A percentile compares a stretch with the other conserved stretches of the same genome.
Conservation (phyloP, 1,140 invertebrate genomes). For the Druon quercuslanigerum region DNA sequence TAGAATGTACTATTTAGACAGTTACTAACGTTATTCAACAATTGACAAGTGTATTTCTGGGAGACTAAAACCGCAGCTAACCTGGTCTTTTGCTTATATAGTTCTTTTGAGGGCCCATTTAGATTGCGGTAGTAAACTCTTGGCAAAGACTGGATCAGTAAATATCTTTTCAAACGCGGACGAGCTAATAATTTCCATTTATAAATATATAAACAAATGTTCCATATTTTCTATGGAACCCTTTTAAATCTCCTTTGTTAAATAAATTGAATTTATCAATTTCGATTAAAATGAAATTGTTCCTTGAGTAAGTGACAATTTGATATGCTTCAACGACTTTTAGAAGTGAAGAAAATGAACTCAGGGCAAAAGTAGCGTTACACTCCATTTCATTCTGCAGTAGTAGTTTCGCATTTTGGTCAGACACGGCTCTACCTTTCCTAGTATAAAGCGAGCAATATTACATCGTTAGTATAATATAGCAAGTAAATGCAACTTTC, state of each 20-base stretch:
- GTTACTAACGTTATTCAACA: too few species aligned
- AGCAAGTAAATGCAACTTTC: constrained; percentile 7
- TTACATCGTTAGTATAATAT: constrained; percentile 28
- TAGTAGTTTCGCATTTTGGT: constrained; percentile 2
- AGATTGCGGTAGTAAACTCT: too few species aligned
- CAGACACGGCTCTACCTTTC: neutral
- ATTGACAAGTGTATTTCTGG: too few species aligned
- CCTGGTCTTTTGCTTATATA: too few species aligned
- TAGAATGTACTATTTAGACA: too few species aligned
- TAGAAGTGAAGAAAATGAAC: neutral
- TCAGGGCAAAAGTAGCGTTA: neutral
- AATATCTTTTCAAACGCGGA: too few species aligned
- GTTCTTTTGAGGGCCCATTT: too few species aligned
- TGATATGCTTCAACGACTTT: neutral
- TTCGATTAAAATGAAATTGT: neutral
- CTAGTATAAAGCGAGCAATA: neutral
- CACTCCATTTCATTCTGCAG: neutral
- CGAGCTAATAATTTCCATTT: too few species aligned
- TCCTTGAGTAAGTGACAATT: neutral
- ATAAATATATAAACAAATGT: too few species aligned
- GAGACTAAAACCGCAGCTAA: too few species aligned
- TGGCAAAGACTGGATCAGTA: too few species aligned
- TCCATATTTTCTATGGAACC: neutral
- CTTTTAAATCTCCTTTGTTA: neutral
- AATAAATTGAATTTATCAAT: neutral